Conservation (phyloP, 1,140 invertebrate species). For the Lasioglossum baleicum region DNA sequence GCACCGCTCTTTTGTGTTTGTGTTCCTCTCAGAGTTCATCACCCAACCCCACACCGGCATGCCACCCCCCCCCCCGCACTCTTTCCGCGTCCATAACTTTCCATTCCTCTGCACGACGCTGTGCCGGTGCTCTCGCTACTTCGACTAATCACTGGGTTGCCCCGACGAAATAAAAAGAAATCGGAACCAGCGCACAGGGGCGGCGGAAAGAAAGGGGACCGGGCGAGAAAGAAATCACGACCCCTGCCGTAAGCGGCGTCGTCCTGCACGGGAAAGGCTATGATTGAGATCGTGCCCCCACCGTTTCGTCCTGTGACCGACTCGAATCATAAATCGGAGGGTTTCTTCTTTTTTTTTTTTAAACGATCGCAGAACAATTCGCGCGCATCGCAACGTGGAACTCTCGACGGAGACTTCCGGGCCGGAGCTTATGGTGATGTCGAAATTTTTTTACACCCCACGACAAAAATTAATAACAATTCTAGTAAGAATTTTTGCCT, state of each 20-base stretch:
- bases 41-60: background rate
- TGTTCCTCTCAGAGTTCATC: constrained; percentile 34
- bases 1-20: constrained; percentile 45
- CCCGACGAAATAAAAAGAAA: constrained; percentile 40
- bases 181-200: background rate
- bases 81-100: constrained; percentile 26
- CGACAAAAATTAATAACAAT: too few species aligned
- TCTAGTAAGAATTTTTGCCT: too few species aligned
- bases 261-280: background rate
- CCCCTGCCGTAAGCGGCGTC: constrained; percentile 1
- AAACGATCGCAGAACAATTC: too few species aligned
- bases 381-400: too few species aligned
- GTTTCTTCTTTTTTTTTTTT: background rate
- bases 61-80: background rate
- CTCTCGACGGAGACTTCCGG: too few species aligned
- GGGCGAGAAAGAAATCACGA: constrained; percentile 7
- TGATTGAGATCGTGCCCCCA: constrained; percentile 1
- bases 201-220: background rate
- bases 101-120: constrained; percentile 22
- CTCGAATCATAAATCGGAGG: background rate
- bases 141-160: constrained; percentile 54
- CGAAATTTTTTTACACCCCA: too few species aligned
- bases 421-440: too few species aligned
- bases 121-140: constrained; percentile 35
- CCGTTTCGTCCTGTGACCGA: background rate